Base-by-base conservation (phyloP, 2,113 vertebrate genomes). In the Oncorhynchus nerka region DNA sequence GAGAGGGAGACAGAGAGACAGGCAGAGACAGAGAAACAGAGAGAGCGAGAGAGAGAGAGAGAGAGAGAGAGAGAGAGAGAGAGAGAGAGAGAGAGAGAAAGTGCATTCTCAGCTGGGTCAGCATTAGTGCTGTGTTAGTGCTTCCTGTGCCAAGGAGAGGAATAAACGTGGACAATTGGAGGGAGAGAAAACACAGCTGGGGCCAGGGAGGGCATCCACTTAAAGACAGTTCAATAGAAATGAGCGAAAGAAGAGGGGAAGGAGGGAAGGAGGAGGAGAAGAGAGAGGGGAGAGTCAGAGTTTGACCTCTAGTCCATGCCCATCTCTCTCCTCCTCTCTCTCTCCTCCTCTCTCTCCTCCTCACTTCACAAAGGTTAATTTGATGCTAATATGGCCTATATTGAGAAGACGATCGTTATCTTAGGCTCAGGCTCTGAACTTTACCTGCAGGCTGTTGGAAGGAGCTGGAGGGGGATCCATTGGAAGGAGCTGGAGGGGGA, bases 321-420 rank as follows among this genome's bases (percentile, higher is more conserved):
- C 68, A 49, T 55, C 34, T 48, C 34, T 20, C 78, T 79, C 3
- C 71, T 69, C 39, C 80, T 74, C 59, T 62, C 34, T 48, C 34
- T 20, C 78, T 79, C 3, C 68, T 49, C 55, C 34, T 49, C 34
- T 20, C 78, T 79, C 71, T 69, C 39, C 80, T 74, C 75, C 72
- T 57, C 73, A 61, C 66, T 15, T 74, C 51, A 19, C 22, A 84
- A 92, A 89, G 84, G 90, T 92, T 86, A 84, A 90, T 91, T 81
- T 68, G 75, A 89, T 92, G 83, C 86, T 91, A 86, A 89, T 88
- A 77, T 86, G 80, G 83, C 71, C 76, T 82, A 74, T 84, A 79
- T 83, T 84, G 74, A 85, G 82, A 88, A 74, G 79, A 75, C 80
- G 79, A 83, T 88, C 83, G 85, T 84, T 84, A 86, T 80, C 85